Evolutionary conservation across 2,113 vertebrate genomes (phyloP).

Genomic region (Australoheros scitulus): DNA sequence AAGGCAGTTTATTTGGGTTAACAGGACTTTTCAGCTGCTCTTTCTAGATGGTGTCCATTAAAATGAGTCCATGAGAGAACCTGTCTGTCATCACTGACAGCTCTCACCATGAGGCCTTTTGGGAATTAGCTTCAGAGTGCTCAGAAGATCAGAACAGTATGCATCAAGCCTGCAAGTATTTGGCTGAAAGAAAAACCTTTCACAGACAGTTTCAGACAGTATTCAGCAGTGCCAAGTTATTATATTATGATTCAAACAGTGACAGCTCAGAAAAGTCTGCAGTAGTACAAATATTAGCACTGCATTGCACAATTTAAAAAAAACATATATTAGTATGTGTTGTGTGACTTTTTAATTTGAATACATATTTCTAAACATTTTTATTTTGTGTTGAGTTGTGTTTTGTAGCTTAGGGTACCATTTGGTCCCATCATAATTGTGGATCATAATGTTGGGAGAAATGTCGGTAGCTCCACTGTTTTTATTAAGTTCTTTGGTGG

Average conservation of each 20-base stretch:
- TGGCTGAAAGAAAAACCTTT: conserved; percentile 29
- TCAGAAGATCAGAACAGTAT: conserved; percentile 43
- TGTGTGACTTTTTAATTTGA: too few species aligned
- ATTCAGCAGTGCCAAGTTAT: background rate
- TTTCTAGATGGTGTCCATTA: conserved; percentile 51
- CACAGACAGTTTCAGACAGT: background rate
- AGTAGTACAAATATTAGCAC: background rate
- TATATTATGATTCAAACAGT: background rate
- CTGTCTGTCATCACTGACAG: conserved; percentile 57
- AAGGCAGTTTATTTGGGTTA: conserved; percentile 8
- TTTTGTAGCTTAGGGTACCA: background rate
- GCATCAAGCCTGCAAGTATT: conserved; percentile 45
- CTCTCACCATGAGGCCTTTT: conserved; percentile 49
- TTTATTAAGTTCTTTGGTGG: background rate
- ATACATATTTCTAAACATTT: background rate
- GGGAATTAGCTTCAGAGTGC: conserved; percentile 47
- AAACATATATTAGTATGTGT: too few species aligned
- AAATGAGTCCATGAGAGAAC: conserved; percentile 46
- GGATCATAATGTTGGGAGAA: background rate
- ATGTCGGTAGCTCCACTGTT: background rate
- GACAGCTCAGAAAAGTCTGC: background rate
- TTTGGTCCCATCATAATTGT: background rate
- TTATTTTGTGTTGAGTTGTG: background rate
- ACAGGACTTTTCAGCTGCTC: conserved; percentile 18
- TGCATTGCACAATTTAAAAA: background rate